Evolutionary conservation across 1,140 invertebrate genomes (phyloP), one percentile per base, ranked within the genome.

Genomic region (Drosophila nannoptera): DNA sequence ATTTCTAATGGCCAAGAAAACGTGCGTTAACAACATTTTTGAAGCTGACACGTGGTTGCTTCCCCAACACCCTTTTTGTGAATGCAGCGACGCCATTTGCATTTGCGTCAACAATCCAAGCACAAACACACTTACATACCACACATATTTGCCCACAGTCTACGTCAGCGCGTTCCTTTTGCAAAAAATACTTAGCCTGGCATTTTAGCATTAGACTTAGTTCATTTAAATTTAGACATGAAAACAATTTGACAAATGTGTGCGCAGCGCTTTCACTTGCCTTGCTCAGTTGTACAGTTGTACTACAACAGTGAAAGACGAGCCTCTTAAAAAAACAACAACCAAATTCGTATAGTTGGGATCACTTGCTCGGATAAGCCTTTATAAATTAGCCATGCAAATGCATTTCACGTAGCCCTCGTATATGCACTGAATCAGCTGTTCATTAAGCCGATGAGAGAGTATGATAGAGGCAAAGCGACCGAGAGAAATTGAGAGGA

Each of bases 161-260:
- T 72, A 67, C 69, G 69, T 72, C 65, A 68, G 65, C 46, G 55
- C 38, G 38, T 66, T 70, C 29, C 42, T 54, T 61, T 61, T 56
- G 43, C 43, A 38, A 65, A 43, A 46, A 14, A 58, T 43, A 3
- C 9, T 45, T 11, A 59, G 32, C 14, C 9, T 54, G 35, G 35
- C 45, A 63, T 63, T 64, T 69, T 53, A 60, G 55, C 48, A 64
- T 62, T 73, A n/a, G 59, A 55, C 69, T 73, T 53, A 54, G 80
- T 76, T 84, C 76, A 74, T 80, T 83, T 83, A 83, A 76, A 76
- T 76, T 80, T 83, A 83, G 80, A 65, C 36, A 64, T 65, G 52
- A 63, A 80, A 76, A 72, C 53, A 64, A 80, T 83, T 80, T 73
- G 63, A 66, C 75, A 84, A 84, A 73, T 82, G 38, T 70, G n/a